These are phyloP conservation scores for Psittacula derbiana DNA, from an alignment of 2,797 vertebrate species.

Conservation along the genomic window DNA sequence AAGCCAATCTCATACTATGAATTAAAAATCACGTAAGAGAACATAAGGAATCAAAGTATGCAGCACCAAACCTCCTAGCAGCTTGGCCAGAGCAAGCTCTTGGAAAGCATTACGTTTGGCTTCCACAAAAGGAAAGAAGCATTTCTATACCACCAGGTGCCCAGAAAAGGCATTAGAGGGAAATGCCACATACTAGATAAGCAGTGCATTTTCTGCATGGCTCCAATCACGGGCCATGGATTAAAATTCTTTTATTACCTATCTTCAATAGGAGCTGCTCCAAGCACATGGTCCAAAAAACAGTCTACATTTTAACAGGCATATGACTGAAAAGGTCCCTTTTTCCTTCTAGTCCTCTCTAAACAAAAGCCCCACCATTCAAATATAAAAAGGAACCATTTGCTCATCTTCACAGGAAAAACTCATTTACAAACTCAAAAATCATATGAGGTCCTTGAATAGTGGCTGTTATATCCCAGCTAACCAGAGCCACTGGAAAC, in stretches of 20 bases:
- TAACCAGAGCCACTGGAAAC: not conserved
- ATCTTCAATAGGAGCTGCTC: not conserved
- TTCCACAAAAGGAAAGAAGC: not conserved
- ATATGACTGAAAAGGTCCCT: not conserved
- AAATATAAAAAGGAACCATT: not conserved
- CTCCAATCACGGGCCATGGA: not conserved
- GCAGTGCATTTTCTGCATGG: not conserved
- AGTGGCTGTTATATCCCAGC: not conserved
- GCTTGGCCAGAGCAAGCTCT: not conserved
- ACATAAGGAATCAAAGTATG: not conserved
- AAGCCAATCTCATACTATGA: not conserved
- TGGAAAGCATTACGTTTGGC: not conserved
- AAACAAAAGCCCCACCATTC: not conserved
- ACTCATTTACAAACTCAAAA: not conserved
- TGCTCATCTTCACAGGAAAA: not conserved
- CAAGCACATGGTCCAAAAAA: not conserved
- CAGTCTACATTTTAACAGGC: not conserved
- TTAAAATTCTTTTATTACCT: not conserved
- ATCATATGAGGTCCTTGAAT: not conserved
- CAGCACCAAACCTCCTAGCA: not conserved
- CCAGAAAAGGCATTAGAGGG: not conserved
- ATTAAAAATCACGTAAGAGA: not conserved
- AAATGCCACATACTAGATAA: not conserved
- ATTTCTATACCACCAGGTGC: not conserved
- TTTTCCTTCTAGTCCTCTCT: not conserved